Conservation (phyloP, 2,888 invertebrate genomes). For the Gasteruption jaculator region DNA sequence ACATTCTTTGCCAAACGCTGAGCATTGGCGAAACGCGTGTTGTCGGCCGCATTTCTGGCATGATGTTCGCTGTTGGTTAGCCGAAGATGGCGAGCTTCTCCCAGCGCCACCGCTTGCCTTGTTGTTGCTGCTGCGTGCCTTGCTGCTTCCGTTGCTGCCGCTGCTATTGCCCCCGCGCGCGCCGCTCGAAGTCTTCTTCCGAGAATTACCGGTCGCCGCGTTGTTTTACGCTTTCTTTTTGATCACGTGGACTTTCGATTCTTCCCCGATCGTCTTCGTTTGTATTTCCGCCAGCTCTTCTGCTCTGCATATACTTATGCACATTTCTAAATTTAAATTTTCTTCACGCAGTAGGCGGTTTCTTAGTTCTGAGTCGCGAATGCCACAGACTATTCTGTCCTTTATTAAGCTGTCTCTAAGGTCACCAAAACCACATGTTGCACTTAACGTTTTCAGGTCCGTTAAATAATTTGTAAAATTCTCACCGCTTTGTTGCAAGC, state of each 20-base stretch:
- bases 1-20: constrained; percentile 20
- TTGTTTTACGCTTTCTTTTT: neutral
- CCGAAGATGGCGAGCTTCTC: neutral
- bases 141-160: neutral
- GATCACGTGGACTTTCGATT: constrained; percentile 6
- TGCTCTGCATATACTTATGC: constrained; percentile 23
- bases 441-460: constrained; percentile 24
- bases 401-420: constrained; percentile 25
- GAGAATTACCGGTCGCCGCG: neutral
- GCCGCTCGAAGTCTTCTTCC: neutral
- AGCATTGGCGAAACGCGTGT: constrained; percentile 17
- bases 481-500: constrained; percentile 22
- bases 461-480: constrained; percentile 25
- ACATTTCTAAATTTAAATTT: constrained; percentile 19
- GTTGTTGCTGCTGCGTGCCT: neutral
- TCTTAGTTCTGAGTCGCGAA: constrained; percentile 22
- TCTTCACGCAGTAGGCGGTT: constrained; percentile 25
- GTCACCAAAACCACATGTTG: constrained; percentile 27
- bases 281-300: constrained; percentile 24
- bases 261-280: constrained; percentile 10
- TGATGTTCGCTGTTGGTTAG: constrained; percentile 5
- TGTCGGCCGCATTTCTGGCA: constrained; percentile 18
- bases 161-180: neutral
- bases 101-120: neutral
- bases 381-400: constrained; percentile 27